These are phyloP conservation scores for Numenius arquata DNA, from an alignment of 2,113 vertebrate species.

Conservation along the genomic window DNA sequence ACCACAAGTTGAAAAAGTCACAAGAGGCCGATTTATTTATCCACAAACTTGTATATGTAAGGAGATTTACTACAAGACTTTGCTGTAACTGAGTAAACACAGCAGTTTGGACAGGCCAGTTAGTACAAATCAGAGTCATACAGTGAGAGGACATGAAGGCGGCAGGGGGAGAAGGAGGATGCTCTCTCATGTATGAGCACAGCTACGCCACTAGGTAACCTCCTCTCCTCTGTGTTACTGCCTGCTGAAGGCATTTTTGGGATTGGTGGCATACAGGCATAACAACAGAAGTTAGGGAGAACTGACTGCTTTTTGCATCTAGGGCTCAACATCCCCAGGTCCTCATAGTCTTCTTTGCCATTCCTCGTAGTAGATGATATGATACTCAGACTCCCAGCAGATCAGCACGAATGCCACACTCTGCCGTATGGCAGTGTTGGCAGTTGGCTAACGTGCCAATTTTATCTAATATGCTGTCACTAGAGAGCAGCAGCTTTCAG, in stretches of 20 bases:
- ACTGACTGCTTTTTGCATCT: fast-evolving
- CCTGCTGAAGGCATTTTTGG: background rate
- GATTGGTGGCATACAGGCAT: background rate
- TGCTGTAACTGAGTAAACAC: background rate
- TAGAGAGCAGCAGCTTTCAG: background rate
- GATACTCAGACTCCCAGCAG: background rate
- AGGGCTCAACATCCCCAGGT: background rate
- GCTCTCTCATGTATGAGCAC: background rate
- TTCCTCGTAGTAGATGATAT: background rate
- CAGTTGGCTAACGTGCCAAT: fast-evolving
- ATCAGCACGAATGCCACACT: background rate
- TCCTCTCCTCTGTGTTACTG: background rate
- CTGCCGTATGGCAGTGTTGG: background rate
- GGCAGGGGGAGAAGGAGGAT: background rate
- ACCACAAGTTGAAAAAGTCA: background rate
- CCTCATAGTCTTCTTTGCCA: background rate
- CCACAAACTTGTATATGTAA: background rate
- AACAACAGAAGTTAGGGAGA: background rate
- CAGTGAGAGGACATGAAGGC: background rate
- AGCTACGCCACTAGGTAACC: background rate
- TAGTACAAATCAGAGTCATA: no score
- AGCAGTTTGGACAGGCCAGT: no score
- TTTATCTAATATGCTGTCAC: background rate
- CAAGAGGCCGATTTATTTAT: background rate
- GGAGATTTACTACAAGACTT: background rate